Percentiles rank a stretch among this genome's conserved stretches.
phyloP scores from a whole-genome alignment of 2,797 vertebrate genomes.

The Macrochelys suwanniensis region DNA sequence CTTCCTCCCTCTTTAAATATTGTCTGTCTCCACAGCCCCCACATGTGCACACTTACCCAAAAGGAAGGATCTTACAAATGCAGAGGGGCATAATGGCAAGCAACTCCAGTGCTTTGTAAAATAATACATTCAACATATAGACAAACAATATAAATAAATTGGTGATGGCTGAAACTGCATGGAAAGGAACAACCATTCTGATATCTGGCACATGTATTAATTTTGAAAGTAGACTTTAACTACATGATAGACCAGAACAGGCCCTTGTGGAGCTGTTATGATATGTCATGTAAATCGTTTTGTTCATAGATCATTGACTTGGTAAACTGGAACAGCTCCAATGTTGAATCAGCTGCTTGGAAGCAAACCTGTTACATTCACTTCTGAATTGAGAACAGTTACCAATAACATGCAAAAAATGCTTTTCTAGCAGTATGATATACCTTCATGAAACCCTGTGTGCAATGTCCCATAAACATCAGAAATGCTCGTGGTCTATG shows the following conservation, averaged over 20 bases:
- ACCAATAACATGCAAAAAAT: no score
- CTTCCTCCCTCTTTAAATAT: no score
- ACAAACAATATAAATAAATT: neutral
- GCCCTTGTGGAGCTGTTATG: neutral
- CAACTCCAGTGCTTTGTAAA: neutral
- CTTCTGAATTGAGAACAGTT: no score
- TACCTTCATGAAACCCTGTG: neutral
- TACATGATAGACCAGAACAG: neutral
- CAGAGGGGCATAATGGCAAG: neutral
- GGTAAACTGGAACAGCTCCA: neutral
- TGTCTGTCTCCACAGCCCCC: no score
- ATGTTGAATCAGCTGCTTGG: accelerated
- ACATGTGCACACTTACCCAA: neutral
- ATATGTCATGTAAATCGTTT: neutral
- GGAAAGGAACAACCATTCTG: neutral
- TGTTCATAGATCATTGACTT: neutral
- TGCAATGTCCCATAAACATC: neutral
- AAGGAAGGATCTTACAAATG: neutral
- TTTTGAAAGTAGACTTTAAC: neutral
- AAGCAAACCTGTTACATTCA: no score
- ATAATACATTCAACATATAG: neutral
- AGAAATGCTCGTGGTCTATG: neutral
- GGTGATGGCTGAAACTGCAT: neutral
- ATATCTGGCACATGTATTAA: neutral
- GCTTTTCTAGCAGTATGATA: no score